phyloP scores from a whole-genome alignment of 2,113 vertebrate species.

The Edolisoma coerulescens region DNA sequence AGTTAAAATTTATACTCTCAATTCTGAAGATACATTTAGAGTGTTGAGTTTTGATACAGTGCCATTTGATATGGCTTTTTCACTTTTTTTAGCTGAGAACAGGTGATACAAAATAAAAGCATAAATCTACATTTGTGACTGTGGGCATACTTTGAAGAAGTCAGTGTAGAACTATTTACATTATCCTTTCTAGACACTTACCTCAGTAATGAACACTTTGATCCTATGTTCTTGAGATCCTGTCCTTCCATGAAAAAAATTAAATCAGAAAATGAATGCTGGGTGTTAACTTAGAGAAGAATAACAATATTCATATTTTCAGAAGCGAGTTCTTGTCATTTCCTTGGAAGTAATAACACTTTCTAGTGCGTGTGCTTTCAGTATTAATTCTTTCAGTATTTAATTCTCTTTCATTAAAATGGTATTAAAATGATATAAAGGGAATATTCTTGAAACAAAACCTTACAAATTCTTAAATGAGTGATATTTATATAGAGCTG shows the following conservation, averaged over 20 bases:
- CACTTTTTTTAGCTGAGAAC: not conserved
- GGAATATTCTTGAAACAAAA: not conserved
- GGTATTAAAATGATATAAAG: not conserved
- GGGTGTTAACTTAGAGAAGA: not conserved
- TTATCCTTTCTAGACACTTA: not conserved
- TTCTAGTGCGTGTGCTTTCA: fast-evolving
- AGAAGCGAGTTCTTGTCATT: not conserved
- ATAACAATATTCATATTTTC: not conserved
- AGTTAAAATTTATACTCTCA: not conserved
- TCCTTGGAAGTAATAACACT: not conserved
- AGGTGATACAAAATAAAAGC: not conserved
- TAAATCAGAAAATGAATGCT: constrained; percentile 8
- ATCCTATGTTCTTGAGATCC: not conserved
- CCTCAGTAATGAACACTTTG: not conserved
- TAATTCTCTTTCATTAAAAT: not conserved
- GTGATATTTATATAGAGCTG: not conserved
- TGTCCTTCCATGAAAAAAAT: not conserved
- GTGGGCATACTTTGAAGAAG: not conserved
- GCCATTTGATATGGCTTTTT: not conserved
- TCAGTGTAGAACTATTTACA: not conserved
- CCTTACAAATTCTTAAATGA: not conserved
- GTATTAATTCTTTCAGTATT: not conserved
- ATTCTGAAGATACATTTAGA: not conserved
- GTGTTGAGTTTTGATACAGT: not conserved
- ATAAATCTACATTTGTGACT: not conserved